phyloP scores from a whole-genome alignment of 2,797 vertebrate species.

The Limosa lapponica region DNA sequence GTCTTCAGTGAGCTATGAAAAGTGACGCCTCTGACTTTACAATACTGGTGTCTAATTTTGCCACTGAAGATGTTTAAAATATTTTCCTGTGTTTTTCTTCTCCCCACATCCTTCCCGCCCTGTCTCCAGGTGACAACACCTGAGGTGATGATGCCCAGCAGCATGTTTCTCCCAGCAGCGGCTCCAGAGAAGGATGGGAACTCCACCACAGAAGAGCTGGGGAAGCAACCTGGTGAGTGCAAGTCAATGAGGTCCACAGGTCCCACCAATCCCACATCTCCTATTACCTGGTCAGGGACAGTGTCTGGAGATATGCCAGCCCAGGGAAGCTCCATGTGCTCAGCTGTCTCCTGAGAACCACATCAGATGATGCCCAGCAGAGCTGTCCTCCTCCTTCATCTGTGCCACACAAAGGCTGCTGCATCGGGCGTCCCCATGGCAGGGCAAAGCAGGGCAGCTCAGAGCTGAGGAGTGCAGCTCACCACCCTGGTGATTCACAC shows the following conservation, averaged over 20 bases:
- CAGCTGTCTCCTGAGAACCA: neutral
- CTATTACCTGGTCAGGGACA: neutral
- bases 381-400: neutral
- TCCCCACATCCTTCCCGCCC: neutral
- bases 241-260: accelerated
- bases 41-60: constrained; percentile 58
- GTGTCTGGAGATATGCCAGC: neutral
- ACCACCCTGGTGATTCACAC: accelerated
- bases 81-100: constrained; percentile 52
- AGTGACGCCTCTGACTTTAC: constrained; percentile 65
- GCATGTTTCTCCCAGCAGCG: constrained; percentile 93
- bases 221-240: constrained; percentile 90
- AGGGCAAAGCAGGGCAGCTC: neutral
- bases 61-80: constrained; percentile 53
- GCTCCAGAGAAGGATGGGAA: constrained; percentile 88
- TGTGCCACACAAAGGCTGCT: neutral
- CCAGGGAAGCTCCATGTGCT: accelerated
- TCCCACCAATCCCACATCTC: neutral
- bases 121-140: constrained; percentile 90
- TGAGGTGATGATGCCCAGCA: constrained; percentile 94
- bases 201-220: constrained; percentile 83
- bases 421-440: accelerated
- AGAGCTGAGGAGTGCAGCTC: neutral
- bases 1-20: constrained; percentile 74
- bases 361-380: accelerated